These are phyloP conservation scores for Mastacembelus armatus DNA, from an alignment of 2,797 vertebrate genomes.

Conservation along the genomic window DNA sequence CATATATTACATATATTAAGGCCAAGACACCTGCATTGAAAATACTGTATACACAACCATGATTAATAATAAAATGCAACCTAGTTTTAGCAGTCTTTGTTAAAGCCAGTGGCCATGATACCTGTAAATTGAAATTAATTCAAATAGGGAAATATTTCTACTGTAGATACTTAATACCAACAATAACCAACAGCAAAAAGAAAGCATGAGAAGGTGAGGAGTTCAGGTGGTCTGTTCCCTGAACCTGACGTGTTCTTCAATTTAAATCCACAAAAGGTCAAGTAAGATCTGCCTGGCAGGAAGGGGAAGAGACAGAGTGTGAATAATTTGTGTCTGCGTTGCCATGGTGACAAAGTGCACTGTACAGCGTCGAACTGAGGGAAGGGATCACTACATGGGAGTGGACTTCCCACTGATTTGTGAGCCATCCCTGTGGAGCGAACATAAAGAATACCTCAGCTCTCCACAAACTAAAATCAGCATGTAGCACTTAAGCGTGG, in stretches of 20 bases:
- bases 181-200: slow-evolving; percentile 31
- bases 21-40: slow-evolving; percentile 34
- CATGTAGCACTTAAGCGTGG: slow-evolving; percentile 59
- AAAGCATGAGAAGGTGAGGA: slow-evolving; percentile 52
- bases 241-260: slow-evolving; percentile 75
- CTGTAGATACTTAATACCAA: slow-evolving; percentile 24
- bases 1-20: background rate
- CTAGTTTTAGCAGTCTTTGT: slow-evolving; percentile 41
- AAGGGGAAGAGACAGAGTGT: slow-evolving; percentile 65
- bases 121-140: slow-evolving; percentile 43
- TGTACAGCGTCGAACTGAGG: slow-evolving; percentile 64
- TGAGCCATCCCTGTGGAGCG: slow-evolving; percentile 60
- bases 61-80: slow-evolving; percentile 61
- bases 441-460: slow-evolving; percentile 60
- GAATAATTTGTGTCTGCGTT: slow-evolving; percentile 85
- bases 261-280: slow-evolving; percentile 84
- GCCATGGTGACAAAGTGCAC: slow-evolving; percentile 83
- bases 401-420: slow-evolving; percentile 77
- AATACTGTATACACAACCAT: slow-evolving; percentile 43
- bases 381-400: slow-evolving; percentile 59
- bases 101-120: slow-evolving; percentile 3
- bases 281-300: slow-evolving; percentile 80
- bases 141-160: slow-evolving; percentile 23
- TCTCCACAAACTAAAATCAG: slow-evolving; percentile 62
- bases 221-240: slow-evolving; percentile 65